These are phyloP conservation scores for Tetranychus cinnabarinus DNA, from an alignment of 1,140 invertebrate species.

Conservation along the genomic window DNA sequence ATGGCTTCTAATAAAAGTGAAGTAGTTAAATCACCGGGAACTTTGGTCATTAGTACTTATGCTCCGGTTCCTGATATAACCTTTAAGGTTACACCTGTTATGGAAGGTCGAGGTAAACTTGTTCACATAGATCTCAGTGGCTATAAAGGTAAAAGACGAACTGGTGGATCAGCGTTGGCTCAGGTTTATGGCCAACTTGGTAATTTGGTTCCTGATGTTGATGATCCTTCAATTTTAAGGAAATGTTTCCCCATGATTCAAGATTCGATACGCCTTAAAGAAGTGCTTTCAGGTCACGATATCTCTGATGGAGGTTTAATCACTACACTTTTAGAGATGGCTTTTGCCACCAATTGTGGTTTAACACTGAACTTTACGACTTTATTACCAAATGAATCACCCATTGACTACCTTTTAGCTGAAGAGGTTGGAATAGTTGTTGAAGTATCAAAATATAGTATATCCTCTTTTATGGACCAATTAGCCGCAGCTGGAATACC, in stretches of 20 bases:
- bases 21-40: conserved; percentile 27
- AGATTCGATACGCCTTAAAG: conserved; percentile 42
- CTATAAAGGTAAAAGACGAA: conserved; percentile 26
- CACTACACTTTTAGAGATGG: conserved; percentile 77
- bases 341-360: conserved; percentile 67
- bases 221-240: conserved; percentile 36
- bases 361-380: conserved; percentile 32
- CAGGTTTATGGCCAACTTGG: conserved; percentile 74
- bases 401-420: conserved; percentile 38
- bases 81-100: conserved; percentile 54
- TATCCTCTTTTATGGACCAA: conserved; percentile 31
- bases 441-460: conserved; percentile 37
- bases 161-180: conserved; percentile 74
- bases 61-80: conserved; percentile 71
- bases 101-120: conserved; percentile 29
- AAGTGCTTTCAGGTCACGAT: conserved; percentile 73
- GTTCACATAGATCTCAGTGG: conserved; percentile 34
- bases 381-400: background rate
- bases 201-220: conserved; percentile 49
- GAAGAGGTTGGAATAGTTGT: conserved; percentile 83
- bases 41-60: conserved; percentile 79
- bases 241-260: conserved; percentile 61
- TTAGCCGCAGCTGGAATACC: conserved; percentile 35
- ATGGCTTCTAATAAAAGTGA: conserved; percentile 29
- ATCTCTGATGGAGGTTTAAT: conserved; percentile 85